phyloP scores from a whole-genome alignment of 2,888 invertebrate species.

The Lepidocyrtinus sp. region DNA sequence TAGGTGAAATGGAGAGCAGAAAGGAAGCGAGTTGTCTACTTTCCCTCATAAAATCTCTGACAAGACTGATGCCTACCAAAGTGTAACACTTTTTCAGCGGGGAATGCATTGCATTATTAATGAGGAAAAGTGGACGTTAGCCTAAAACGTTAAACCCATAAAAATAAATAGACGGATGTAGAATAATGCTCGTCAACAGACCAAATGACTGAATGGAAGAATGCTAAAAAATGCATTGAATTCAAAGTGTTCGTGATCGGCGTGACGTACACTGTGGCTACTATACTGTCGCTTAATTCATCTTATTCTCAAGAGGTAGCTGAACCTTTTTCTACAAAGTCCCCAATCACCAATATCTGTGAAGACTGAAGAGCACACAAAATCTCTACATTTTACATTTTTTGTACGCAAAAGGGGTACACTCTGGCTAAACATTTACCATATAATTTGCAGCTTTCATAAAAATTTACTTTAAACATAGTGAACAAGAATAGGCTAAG shows the following conservation, averaged over 20 bases:
- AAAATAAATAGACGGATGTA: constrained; percentile 7
- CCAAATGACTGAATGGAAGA: not conserved
- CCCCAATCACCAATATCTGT: too few relatives aligned
- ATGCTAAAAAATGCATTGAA: not conserved
- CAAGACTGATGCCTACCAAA: not conserved
- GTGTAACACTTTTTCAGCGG: not conserved
- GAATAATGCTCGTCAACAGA: not conserved
- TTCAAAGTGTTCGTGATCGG: not conserved
- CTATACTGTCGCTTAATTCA: constrained; percentile 3
- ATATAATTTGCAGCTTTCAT: constrained; percentile 1
- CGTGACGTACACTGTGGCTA: not conserved
- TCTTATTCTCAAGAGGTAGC: not conserved
- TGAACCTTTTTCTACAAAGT: not conserved
- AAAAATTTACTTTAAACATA: not conserved
- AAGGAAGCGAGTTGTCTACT: too few relatives aligned
- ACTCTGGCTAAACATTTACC: too few relatives aligned
- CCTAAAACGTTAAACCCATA: not conserved
- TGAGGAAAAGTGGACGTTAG: constrained; percentile 3
- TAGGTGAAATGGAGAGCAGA: too few relatives aligned
- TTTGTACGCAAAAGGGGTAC: too few relatives aligned
- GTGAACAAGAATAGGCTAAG: too few relatives aligned
- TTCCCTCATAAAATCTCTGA: not conserved
- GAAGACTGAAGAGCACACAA: not conserved
- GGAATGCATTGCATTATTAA: constrained; percentile 1
- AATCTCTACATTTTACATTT: not conserved